Percentiles rank a stretch among this genome's conserved stretches.
Evolutionary conservation across 2,797 vertebrate genomes (phyloP).

Genomic region (Brotula barbata): DNA sequence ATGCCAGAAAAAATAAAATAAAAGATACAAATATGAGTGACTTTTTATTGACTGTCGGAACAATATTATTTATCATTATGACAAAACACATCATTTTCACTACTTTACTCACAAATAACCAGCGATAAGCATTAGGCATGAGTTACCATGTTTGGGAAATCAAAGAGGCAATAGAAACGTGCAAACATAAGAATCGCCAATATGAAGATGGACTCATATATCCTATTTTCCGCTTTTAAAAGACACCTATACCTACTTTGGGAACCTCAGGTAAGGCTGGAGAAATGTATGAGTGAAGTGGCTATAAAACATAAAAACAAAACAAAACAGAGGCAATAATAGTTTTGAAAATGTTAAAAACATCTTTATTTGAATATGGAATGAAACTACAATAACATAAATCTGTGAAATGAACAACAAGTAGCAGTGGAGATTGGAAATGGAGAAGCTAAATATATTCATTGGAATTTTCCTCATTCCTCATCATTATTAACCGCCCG

Average conservation of each 20-base stretch:
- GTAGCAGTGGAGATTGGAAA: conserved; percentile 6
- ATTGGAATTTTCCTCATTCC: conserved; percentile 50
- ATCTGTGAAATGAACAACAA: conserved; percentile 25
- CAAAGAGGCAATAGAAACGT: too few relatives aligned
- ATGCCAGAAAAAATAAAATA: conserved; percentile 96
- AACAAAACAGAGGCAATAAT: conserved; percentile 4
- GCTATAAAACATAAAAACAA: neutral
- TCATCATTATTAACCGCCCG: conserved; percentile 14
- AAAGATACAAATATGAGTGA: conserved; percentile 89
- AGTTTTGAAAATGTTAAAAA: conserved; percentile 39
- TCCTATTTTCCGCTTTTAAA: too few relatives aligned
- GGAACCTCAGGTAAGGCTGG: neutral
- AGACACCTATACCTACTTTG: neutral
- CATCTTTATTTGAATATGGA: conserved; percentile 72
- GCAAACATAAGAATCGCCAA: too few relatives aligned
- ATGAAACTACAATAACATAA: conserved; percentile 56
- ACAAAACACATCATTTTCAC: neutral
- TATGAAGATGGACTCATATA: too few relatives aligned
- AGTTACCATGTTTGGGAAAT: neutral
- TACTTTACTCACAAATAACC: too few relatives aligned
- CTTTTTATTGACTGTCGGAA: conserved; percentile 49
- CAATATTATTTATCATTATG: neutral
- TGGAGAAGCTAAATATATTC: conserved; percentile 20
- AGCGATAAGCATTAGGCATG: too few relatives aligned
- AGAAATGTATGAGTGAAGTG: neutral